These are phyloP conservation scores for Pollicipes pollicipes DNA, from an alignment of 1,140 invertebrate species.

Conservation along the genomic window DNA sequence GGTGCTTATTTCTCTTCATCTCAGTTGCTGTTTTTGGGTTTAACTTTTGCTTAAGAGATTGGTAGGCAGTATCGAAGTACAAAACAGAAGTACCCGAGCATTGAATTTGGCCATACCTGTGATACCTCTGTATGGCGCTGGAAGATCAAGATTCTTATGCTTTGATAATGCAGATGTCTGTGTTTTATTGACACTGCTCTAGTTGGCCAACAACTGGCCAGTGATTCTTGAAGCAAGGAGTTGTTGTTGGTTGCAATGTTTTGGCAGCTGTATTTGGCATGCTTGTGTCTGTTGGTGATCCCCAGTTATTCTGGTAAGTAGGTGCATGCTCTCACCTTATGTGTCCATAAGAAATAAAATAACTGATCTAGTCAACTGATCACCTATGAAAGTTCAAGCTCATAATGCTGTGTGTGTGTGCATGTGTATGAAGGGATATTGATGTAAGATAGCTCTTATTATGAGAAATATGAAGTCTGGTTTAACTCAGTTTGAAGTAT, in stretches of 20 bases:
- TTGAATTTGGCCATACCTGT: background rate
- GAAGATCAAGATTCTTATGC: too few relatives aligned
- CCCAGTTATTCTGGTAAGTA: background rate
- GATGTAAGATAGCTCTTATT: background rate
- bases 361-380: background rate
- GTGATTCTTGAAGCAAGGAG: background rate
- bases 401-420: background rate
- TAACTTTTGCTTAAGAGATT: too few relatives aligned
- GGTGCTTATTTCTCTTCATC: background rate
- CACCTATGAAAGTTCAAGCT: background rate
- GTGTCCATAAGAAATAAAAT: background rate
- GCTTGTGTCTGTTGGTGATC: background rate
- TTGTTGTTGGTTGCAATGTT: background rate
- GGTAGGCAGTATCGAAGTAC: too few relatives aligned
- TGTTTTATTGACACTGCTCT: background rate
- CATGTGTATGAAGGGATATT: background rate
- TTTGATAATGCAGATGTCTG: background rate
- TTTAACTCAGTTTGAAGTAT: background rate
- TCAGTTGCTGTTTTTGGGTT: too few relatives aligned
- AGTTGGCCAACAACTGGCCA: background rate
- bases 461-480: background rate
- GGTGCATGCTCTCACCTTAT: background rate
- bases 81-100: background rate
- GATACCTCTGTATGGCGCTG: background rate
- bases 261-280: background rate